A percentile compares a stretch with the other conserved stretches of the same genome.
phyloP scores from a whole-genome alignment of 2,888 invertebrate genomes.

The Platerodrilus igneus region DNA sequence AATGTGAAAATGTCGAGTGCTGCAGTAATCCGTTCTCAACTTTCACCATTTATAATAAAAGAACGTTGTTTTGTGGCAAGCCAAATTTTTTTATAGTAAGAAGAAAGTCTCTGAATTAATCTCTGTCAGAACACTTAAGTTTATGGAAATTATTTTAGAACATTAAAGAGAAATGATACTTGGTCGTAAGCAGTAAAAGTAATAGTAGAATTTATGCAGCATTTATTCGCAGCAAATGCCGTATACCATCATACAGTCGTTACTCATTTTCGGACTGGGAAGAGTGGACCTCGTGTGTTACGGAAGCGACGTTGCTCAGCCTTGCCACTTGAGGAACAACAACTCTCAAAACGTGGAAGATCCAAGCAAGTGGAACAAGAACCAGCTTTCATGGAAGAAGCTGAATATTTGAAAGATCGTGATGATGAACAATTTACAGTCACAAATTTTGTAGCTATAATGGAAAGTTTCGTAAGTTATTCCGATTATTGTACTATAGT shows the following conservation, averaged over 20 bases:
- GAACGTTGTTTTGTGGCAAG: too few species aligned
- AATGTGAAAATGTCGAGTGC: too few species aligned
- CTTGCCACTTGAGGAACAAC: not conserved
- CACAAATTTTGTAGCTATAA: not conserved
- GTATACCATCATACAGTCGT: not conserved
- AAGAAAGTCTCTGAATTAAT: too few species aligned
- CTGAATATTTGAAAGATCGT: not conserved
- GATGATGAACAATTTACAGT: too few species aligned
- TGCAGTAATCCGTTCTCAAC: too few species aligned
- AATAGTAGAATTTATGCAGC: not conserved
- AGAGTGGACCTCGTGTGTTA: not conserved
- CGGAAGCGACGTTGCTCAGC: not conserved
- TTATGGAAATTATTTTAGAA: conserved; percentile 3
- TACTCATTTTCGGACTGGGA: not conserved
- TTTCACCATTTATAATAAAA: too few species aligned
- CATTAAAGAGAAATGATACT: not conserved
- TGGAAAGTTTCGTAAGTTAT: not conserved
- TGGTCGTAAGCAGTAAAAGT: too few species aligned
- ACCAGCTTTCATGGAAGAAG: not conserved
- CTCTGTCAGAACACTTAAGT: too few species aligned
- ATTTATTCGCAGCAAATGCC: conserved; percentile 2
- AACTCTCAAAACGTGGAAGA: not conserved
- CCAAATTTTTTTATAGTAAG: too few species aligned
- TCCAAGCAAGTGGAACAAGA: not conserved
- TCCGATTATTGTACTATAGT: conserved; percentile 1